Evolutionary conservation across 1,140 invertebrate genomes (phyloP).

Genomic region (Cotesia vestalis): DNA sequence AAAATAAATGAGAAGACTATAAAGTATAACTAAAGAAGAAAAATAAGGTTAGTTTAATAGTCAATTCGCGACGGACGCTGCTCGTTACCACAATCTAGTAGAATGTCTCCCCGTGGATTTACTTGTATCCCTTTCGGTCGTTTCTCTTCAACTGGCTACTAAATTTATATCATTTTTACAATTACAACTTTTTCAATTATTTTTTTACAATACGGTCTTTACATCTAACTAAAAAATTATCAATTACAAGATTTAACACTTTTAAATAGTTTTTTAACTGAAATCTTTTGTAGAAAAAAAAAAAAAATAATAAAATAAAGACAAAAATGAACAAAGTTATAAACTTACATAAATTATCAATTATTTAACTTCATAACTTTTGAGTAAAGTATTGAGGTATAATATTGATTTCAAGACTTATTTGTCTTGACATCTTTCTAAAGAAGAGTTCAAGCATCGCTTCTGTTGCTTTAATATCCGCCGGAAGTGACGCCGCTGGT

Average conservation of each 20-base stretch:
- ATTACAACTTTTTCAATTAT: conserved; percentile 7
- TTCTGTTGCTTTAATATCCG: conserved; percentile 18
- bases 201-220: background rate
- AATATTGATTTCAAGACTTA: background rate
- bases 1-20: background rate
- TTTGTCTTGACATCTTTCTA: background rate
- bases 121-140: background rate
- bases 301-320: too few species aligned
- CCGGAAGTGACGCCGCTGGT: conserved; percentile 9
- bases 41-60: conserved; percentile 20
- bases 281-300: too few species aligned
- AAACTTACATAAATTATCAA: background rate
- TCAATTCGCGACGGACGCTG: conserved; percentile 17
- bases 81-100: conserved; percentile 4
- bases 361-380: background rate
- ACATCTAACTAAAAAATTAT: background rate
- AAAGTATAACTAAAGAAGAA: conserved; percentile 1
- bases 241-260: too few species aligned
- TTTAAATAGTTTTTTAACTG: too few species aligned
- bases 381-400: background rate
- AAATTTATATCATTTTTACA: background rate
- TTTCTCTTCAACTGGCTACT: conserved; percentile 4
- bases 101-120: conserved; percentile 18
- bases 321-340: too few species aligned
- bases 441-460: background rate